phyloP scores from a whole-genome alignment of 2,888 invertebrate species.

The Clepsis dumicolana region DNA sequence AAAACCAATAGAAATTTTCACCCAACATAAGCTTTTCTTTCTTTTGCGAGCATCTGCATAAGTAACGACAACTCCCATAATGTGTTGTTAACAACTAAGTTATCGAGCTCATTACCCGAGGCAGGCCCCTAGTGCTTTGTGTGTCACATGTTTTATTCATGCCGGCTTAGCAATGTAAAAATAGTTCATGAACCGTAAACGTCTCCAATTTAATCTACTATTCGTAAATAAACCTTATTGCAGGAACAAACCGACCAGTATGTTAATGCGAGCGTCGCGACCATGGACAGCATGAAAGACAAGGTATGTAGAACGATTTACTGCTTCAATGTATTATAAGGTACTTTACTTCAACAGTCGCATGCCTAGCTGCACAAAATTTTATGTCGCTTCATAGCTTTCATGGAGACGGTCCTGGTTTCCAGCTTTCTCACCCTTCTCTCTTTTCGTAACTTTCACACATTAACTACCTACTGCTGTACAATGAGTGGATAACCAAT shows the following conservation, averaged over 20 bases:
- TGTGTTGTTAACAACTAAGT: slow-evolving; percentile 28
- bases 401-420: too few species aligned
- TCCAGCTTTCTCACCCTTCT: too few species aligned
- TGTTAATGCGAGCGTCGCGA: slow-evolving; percentile 91
- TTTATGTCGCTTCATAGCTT: too few species aligned
- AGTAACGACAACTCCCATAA: slow-evolving; percentile 20
- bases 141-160: slow-evolving; percentile 42
- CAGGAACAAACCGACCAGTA: slow-evolving; percentile 92
- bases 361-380: too few species aligned
- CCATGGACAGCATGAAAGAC: slow-evolving; percentile 92
- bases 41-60: neutral
- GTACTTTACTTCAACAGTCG: too few species aligned
- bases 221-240: slow-evolving; percentile 49
- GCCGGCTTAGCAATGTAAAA: slow-evolving; percentile 41
- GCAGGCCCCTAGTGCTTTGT: slow-evolving; percentile 17
- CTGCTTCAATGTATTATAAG: too few species aligned
- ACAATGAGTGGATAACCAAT: too few species aligned
- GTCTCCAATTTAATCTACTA: slow-evolving; percentile 26
- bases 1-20: too few species aligned
- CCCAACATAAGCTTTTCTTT: neutral
- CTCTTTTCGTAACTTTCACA: too few species aligned
- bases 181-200: slow-evolving; percentile 42
- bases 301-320: too few species aligned
- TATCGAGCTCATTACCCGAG: slow-evolving; percentile 25
- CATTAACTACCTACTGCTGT: too few species aligned